These are phyloP conservation scores for Plectropomus leopardus DNA, from an alignment of 2,113 vertebrate genomes.

Conservation along the genomic window DNA sequence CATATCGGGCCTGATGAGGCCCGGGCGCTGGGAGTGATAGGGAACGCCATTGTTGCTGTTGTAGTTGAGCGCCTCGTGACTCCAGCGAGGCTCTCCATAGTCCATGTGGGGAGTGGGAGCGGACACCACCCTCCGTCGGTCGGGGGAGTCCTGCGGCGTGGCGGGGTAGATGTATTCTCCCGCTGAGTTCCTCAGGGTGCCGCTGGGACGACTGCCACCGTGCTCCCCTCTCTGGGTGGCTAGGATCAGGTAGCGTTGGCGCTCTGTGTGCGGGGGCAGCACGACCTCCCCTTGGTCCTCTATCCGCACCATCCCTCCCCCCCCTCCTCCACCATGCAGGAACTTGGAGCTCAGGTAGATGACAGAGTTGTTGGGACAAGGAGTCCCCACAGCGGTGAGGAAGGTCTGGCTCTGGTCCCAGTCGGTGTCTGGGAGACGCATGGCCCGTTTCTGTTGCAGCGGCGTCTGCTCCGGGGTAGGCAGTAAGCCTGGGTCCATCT, in stretches of 20 bases:
- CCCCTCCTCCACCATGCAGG: slow-evolving; percentile 78
- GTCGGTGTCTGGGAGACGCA: slow-evolving; percentile 84
- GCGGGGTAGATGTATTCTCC: slow-evolving; percentile 88
- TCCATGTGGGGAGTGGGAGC: slow-evolving; percentile 89
- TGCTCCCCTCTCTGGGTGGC: slow-evolving; percentile 79
- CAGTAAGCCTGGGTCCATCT: slow-evolving; percentile 92
- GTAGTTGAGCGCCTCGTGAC: slow-evolving; percentile 90
- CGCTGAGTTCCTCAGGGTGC: slow-evolving; percentile 84
- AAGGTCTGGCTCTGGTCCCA: slow-evolving; percentile 94
- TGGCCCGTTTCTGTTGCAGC: slow-evolving; percentile 92
- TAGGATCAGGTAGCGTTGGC: slow-evolving; percentile 85
- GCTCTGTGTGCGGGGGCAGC: slow-evolving; percentile 81
- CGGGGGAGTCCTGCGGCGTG: slow-evolving; percentile 90
- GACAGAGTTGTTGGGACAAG: slow-evolving; percentile 81
- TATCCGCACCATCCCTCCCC: slow-evolving; percentile 74
- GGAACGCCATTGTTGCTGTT: slow-evolving; percentile 86
- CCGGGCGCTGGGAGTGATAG: slow-evolving; percentile 81
- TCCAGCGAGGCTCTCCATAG: slow-evolving; percentile 88
- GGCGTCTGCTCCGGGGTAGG: slow-evolving; percentile 97
- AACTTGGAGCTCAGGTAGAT: slow-evolving; percentile 88
- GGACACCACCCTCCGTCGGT: slow-evolving; percentile 92
- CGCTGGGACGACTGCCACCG: slow-evolving; percentile 70
- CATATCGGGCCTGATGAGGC: slow-evolving; percentile 78
- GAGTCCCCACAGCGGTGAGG: slow-evolving; percentile 85
- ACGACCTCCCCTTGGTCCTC: slow-evolving; percentile 84